A percentile compares a stretch with the other conserved stretches of the same genome.
phyloP scores from a whole-genome alignment of 2,797 vertebrate genomes.

The Rhinella marina region DNA sequence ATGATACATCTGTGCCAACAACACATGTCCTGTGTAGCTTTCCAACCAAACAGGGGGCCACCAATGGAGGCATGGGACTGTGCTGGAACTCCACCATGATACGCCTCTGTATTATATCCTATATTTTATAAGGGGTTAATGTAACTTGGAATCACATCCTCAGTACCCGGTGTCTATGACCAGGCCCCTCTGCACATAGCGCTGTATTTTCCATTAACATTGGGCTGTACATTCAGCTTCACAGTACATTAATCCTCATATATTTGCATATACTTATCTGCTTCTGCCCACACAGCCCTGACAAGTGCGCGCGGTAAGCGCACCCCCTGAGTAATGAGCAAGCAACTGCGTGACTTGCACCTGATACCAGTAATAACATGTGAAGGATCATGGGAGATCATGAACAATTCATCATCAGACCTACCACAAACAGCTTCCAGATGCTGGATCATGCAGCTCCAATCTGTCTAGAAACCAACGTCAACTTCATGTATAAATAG shows the following conservation, averaged over 20 bases:
- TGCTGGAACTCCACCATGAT: neutral
- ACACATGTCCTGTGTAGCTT: conserved; percentile 7
- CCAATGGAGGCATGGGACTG: neutral
- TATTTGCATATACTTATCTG: conserved; percentile 12
- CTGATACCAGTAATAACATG: neutral
- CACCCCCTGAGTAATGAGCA: conserved; percentile 32
- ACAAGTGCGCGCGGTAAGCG: conserved; percentile 7
- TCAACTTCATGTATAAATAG: too few relatives aligned
- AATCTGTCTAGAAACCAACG: neutral
- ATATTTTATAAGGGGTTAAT: neutral
- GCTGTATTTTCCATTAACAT: neutral
- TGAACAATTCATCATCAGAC: neutral
- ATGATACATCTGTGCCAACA: neutral
- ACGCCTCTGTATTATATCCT: too few relatives aligned
- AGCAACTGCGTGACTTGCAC: conserved; percentile 19
- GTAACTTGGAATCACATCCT: neutral
- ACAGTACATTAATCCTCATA: conserved; percentile 2
- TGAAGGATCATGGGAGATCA: neutral
- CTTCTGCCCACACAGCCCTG: conserved; percentile 19
- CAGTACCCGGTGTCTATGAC: neutral
- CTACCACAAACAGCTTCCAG: neutral
- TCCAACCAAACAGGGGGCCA: neutral
- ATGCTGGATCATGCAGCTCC: neutral
- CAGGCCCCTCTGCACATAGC: neutral
- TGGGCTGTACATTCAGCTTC: neutral